Percentiles rank a stretch among this genome's conserved stretches.
phyloP scores from a whole-genome alignment of 1,140 invertebrate genomes.

The Drusus annulatus region DNA sequence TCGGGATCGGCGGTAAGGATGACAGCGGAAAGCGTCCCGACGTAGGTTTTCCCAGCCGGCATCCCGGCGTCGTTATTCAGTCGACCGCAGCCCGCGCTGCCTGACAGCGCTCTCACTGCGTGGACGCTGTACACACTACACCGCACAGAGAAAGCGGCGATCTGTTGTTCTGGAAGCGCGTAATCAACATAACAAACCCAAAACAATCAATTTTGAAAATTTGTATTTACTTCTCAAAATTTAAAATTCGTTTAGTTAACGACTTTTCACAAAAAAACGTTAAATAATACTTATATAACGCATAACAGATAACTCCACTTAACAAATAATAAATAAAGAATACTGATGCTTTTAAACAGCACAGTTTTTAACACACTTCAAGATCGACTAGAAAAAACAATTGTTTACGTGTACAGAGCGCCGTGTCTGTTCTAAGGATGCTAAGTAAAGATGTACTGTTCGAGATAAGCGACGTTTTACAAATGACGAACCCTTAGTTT shows the following conservation, averaged over 20 bases:
- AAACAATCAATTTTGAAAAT: neutral
- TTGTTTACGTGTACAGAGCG: neutral
- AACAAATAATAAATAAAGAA: too few species aligned
- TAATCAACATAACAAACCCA: neutral
- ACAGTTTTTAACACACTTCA: too few species aligned
- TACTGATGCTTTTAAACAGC: too few species aligned
- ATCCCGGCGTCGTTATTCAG: slow-evolving; percentile 17
- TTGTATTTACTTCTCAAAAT: neutral
- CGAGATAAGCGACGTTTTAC: too few species aligned
- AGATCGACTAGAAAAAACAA: too few species aligned
- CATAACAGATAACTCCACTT: too few species aligned
- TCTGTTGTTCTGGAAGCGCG: neutral
- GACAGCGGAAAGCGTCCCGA: neutral
- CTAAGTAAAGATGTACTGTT: neutral
- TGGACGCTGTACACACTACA: neutral
- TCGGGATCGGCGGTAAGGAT: neutral
- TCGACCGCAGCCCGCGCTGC: slow-evolving; percentile 24
- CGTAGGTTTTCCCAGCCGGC: slow-evolving; percentile 22
- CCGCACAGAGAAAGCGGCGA: neutral
- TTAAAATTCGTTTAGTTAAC: neutral
- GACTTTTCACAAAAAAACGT: neutral
- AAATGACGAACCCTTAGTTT: neutral
- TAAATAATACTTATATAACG: too few species aligned
- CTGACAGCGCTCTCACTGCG: neutral
- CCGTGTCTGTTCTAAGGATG: neutral